These are phyloP conservation scores for Poeciliopsis occidentalis DNA, from an alignment of 2,113 vertebrate genomes.

Conservation along the genomic window DNA sequence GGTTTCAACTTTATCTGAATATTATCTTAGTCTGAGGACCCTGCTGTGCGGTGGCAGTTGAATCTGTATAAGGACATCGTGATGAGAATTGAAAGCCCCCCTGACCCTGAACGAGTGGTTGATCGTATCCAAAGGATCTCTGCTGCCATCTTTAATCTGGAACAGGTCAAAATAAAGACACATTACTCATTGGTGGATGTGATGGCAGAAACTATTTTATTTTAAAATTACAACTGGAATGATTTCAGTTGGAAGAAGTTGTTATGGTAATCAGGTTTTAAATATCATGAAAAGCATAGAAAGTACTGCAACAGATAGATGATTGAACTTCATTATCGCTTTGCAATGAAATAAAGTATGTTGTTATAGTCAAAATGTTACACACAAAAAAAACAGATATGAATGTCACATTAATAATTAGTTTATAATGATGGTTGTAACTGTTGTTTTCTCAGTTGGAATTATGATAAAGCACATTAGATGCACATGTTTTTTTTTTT, in stretches of 20 bases:
- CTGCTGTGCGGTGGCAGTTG: constrained; percentile 96
- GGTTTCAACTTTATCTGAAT: neutral
- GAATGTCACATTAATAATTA: too few species aligned
- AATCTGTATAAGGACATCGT: constrained; percentile 94
- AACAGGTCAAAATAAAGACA: constrained; percentile 76
- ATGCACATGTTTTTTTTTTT: neutral
- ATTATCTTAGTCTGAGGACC: constrained; percentile 90
- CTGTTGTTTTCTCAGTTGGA: neutral
- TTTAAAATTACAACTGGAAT: too few species aligned
- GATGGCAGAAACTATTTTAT: too few species aligned
- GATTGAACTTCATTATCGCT: too few species aligned
- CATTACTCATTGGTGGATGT: neutral
- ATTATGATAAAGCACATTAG: neutral
- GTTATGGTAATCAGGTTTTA: neutral
- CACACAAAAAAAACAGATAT: too few species aligned
- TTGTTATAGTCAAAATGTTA: too few species aligned
- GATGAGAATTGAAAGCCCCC: constrained; percentile 84
- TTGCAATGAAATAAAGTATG: too few species aligned
- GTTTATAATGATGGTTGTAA: too few species aligned
- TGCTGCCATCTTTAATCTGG: constrained; percentile 94
- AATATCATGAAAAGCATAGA: neutral
- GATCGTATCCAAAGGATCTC: constrained; percentile 97
- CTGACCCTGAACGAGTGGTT: constrained; percentile 88
- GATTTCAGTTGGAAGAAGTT: neutral
- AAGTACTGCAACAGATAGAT: neutral